Evolutionary conservation across 2,888 invertebrate species (phyloP).

Genomic region (Arenicola marina): DNA sequence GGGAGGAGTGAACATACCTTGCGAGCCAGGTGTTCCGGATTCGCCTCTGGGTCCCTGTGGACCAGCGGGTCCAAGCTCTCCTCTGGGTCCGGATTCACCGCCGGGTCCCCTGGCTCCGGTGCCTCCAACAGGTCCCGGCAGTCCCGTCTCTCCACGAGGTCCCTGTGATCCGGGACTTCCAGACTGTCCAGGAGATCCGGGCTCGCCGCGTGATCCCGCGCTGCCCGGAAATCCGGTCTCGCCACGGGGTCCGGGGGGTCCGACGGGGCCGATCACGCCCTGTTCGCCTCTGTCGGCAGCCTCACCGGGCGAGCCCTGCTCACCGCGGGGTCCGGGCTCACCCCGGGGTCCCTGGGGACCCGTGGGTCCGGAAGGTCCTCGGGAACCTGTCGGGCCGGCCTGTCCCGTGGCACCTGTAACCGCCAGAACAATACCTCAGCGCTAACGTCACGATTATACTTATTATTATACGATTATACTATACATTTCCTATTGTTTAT

Average conservation of each 20-base stretch:
- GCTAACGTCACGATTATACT: no score
- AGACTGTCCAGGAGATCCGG: background rate
- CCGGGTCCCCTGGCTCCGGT: constrained; percentile 15
- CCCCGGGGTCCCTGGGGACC: constrained; percentile 6
- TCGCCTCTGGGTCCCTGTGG: constrained; percentile 15
- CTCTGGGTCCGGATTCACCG: constrained; percentile 11
- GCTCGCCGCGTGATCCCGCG: no score
- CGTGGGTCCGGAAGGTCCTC: constrained; percentile 11
- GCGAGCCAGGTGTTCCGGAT: no score
- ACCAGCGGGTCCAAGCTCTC: constrained; percentile 12
- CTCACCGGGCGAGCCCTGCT: constrained; percentile 25
- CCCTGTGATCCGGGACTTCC: constrained; percentile 11
- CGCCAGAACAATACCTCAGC: no score
- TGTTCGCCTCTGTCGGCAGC: constrained; percentile 14
- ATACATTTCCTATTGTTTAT: no score
- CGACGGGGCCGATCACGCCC: constrained; percentile 10
- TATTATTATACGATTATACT: no score
- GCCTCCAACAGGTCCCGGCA: constrained; percentile 14
- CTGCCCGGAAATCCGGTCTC: constrained; percentile 16
- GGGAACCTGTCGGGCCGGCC: constrained; percentile 16
- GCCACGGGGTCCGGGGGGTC: constrained; percentile 19
- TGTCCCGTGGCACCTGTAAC: constrained; percentile 16
- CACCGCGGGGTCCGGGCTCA: background rate
- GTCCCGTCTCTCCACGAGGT: constrained; percentile 22
- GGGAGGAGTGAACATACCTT: no score